These are phyloP conservation scores for Tetragnatha versicolor DNA, from an alignment of 1,140 invertebrate genomes.

Conservation along the genomic window DNA sequence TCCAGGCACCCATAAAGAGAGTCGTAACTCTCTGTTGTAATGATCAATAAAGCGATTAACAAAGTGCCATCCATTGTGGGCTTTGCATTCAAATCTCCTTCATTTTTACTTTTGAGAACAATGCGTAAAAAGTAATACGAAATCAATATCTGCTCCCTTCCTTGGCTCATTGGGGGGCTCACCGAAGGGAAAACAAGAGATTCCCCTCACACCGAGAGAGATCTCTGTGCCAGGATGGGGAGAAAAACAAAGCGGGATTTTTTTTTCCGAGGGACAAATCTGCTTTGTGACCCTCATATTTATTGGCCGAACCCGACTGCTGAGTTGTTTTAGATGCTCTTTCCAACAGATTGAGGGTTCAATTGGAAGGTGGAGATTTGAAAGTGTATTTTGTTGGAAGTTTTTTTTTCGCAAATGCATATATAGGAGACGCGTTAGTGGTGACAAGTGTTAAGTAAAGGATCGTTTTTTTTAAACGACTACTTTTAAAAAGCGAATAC, in stretches of 20 bases:
- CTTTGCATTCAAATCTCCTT: neutral
- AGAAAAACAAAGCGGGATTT: slow-evolving; percentile 34
- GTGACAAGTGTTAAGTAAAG: no score
- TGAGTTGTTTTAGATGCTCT: no score
- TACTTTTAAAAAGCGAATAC: no score
- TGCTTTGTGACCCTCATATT: slow-evolving; percentile 23
- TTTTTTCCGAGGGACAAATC: slow-evolving; percentile 43
- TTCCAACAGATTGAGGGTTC: no score
- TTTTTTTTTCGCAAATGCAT: no score
- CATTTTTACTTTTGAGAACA: slow-evolving; percentile 46
- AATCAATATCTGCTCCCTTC: slow-evolving; percentile 47
- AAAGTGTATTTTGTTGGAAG: no score
- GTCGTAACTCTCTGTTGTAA: slow-evolving; percentile 48
- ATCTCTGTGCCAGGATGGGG: slow-evolving; percentile 20
- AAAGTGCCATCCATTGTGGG: slow-evolving; percentile 24
- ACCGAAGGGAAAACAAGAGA: slow-evolving; percentile 30
- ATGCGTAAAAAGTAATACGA: slow-evolving; percentile 52
- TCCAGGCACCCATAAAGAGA: slow-evolving; percentile 40
- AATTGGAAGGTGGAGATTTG: no score
- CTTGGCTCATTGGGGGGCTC: slow-evolving; percentile 42
- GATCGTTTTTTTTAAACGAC: no score
- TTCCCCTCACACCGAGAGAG: slow-evolving; percentile 21
- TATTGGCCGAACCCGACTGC: slow-evolving; percentile 10
- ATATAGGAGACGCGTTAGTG: no score
- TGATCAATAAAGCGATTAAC: slow-evolving; percentile 51